These are phyloP conservation scores for Myopa testacea DNA, from an alignment of 2,888 invertebrate genomes.

Conservation along the genomic window DNA sequence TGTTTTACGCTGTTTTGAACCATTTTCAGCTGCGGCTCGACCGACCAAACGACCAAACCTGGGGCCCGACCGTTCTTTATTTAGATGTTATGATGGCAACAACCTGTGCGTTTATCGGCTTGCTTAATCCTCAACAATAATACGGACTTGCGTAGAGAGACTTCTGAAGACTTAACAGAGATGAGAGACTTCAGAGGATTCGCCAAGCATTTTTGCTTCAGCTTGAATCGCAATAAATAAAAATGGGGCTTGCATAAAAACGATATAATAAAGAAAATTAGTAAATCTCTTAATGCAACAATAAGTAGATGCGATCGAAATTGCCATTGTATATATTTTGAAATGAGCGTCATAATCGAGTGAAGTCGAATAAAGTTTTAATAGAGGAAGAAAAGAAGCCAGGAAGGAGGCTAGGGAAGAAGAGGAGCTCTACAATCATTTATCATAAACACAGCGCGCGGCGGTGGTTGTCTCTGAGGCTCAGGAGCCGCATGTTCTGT, in stretches of 20 bases:
- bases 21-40: background rate
- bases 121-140: background rate
- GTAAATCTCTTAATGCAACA: conserved; percentile 6
- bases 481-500: background rate
- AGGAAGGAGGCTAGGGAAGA: background rate
- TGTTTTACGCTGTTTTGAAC: conserved; percentile 1
- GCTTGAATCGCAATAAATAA: conserved; percentile 20
- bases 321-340: conserved; percentile 18
- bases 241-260: background rate
- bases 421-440: conserved; percentile 1
- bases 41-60: background rate
- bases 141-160: background rate
- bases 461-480: background rate
- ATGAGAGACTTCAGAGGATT: background rate
- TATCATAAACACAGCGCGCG: background rate
- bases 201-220: background rate
- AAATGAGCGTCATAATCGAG: background rate
- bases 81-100: conserved; percentile 10
- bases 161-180: background rate
- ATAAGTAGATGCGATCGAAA: conserved; percentile 22
- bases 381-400: background rate
- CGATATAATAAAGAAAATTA: conserved; percentile 16
- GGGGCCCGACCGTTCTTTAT: background rate
- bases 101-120: conserved; percentile 20
- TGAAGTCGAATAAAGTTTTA: background rate